Conservation (phyloP, 92 coral and sea anemone species). For the Paragorgia papillata region DNA sequence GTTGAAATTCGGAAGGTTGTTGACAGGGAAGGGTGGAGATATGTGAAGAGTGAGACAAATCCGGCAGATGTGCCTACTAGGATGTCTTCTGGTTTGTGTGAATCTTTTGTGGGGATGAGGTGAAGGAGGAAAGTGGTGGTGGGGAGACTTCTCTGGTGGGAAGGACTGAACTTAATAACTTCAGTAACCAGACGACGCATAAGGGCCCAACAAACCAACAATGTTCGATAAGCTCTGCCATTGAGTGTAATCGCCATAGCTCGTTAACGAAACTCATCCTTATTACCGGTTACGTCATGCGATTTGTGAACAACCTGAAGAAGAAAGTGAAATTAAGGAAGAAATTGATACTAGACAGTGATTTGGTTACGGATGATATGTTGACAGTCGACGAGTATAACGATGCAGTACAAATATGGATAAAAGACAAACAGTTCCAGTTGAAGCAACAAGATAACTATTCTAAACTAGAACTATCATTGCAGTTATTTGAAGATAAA, state of each 20-base stretch:
- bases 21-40: conserved; percentile 7
- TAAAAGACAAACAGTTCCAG: background rate
- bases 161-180: background rate
- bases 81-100: background rate
- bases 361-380: background rate
- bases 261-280: background rate
- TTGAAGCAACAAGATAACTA: background rate
- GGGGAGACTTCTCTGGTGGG: conserved; percentile 1
- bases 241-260: background rate
- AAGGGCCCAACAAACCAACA: background rate
- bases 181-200: background rate
- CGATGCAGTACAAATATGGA: background rate
- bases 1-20: conserved; percentile 14
- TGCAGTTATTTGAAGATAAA: conserved; percentile 10
- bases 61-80: conserved; percentile 15
- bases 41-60: conserved; percentile 5
- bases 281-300: conserved; percentile 1
- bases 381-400: conserved; percentile 8
- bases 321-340: conserved; percentile 8
- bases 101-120: conserved; percentile 8
- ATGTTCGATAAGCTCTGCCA: conserved; percentile 9
- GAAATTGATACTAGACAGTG: background rate
- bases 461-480: background rate
- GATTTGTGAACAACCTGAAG: conserved; percentile 43
- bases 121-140: background rate